Conservation (phyloP, 2,113 vertebrate genomes). For the Climacteris rufus region DNA sequence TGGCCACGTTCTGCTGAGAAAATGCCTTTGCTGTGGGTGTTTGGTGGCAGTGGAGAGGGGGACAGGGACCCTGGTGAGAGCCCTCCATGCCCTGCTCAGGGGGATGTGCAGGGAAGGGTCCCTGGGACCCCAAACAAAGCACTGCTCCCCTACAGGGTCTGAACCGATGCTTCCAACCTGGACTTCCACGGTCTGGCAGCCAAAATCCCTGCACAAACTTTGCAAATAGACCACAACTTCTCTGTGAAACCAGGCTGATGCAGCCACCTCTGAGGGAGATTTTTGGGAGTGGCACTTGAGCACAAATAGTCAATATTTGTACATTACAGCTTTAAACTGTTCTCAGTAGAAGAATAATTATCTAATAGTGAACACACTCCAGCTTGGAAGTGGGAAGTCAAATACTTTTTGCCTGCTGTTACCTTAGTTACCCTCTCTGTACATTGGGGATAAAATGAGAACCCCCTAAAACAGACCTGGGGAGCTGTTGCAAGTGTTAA, state of each 20-base stretch:
- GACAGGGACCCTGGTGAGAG: not conserved
- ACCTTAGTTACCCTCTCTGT: slow-evolving; percentile 46
- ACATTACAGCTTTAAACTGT: not conserved
- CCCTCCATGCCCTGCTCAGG: not conserved
- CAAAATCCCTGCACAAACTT: not conserved
- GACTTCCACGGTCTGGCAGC: not conserved
- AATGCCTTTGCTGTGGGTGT: not conserved
- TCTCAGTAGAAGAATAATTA: slow-evolving; percentile 5
- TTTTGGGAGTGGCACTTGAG: not conserved
- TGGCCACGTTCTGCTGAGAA: not conserved
- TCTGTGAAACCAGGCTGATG: not conserved
- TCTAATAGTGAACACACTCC: slow-evolving; percentile 32
- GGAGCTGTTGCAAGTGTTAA: slow-evolving; percentile 17
- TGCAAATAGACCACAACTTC: not conserved
- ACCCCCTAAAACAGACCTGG: not conserved
- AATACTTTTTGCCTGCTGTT: slow-evolving; percentile 42
- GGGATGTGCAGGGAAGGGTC: fast-evolving
- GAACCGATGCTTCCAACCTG: not conserved
- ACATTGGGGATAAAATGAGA: slow-evolving; percentile 17
- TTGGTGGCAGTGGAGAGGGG: not conserved
- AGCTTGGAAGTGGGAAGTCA: slow-evolving; percentile 57
- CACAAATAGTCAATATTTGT: slow-evolving; percentile 24
- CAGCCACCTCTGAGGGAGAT: not conserved
- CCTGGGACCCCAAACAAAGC: not conserved
- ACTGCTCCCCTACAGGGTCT: not conserved